phyloP scores from a whole-genome alignment of 2,888 invertebrate species.

The Automeris io region DNA sequence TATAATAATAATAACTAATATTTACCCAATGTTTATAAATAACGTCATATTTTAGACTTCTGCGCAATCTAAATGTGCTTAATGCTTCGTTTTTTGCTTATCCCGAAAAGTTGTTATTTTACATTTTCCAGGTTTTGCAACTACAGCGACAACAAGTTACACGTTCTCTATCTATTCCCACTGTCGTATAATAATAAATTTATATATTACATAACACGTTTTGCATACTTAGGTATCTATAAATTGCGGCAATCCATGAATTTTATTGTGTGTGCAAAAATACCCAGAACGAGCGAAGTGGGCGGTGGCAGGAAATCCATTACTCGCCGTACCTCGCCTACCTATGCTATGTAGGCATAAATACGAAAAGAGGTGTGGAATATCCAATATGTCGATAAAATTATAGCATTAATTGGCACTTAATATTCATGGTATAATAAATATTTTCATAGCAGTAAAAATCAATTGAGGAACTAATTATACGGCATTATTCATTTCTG shows the following conservation, averaged over 20 bases:
- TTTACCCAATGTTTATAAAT: too few species aligned
- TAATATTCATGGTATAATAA: too few species aligned
- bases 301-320: conserved; percentile 52
- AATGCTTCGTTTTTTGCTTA: too few species aligned
- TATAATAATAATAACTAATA: too few species aligned
- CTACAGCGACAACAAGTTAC: neutral
- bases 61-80: too few species aligned
- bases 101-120: too few species aligned
- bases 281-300: conserved; percentile 33
- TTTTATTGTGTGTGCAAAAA: conserved; percentile 38
- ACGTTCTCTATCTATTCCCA: neutral
- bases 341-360: conserved; percentile 18
- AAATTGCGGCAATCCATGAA: conserved; percentile 32
- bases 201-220: neutral
- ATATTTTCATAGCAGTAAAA: too few species aligned
- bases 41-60: too few species aligned
- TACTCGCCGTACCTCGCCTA: conserved; percentile 33
- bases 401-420: too few species aligned
- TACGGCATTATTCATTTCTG: too few species aligned
- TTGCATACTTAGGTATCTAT: conserved; percentile 7
- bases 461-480: too few species aligned
- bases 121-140: too few species aligned
- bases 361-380: conserved; percentile 13
- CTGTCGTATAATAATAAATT: neutral
- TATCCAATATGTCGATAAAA: conserved; percentile 17